Evolutionary conservation across 2,113 vertebrate genomes (phyloP), one percentile per base, ranked within the genome.

Genomic region (Gasterosteus aculeatus): DNA sequence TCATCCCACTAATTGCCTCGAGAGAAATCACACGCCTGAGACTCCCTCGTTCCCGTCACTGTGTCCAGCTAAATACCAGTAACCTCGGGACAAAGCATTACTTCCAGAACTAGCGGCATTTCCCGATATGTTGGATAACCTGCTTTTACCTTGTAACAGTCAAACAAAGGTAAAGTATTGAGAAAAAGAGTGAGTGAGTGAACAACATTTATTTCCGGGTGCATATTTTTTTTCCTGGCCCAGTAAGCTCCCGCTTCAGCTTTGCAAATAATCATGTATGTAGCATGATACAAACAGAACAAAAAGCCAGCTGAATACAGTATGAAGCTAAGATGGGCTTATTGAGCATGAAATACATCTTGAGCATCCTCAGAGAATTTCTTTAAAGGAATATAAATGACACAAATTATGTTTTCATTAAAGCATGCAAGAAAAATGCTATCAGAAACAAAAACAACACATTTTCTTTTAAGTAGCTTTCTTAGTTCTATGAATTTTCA

Each of bases 1-100:
- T 81, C 31, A 35, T 72, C 38, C 1, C 81, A 82, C 59, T 71
- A 65, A 83, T 64, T 54, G 68, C 60, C 3, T 3, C 33, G 16
- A 70, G 63, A 78, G 69, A 65, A 22, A 49, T 57, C 46, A 29
- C 76, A 67, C 46, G 53, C 15, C 44, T 2, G 59, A 65, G 49
- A 58, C 49, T 80, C 49, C 38, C 59, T 73, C 7, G 26, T 63
- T 70, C 70, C 71, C 56, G 22, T 29, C 68, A 74, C 31, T 75
- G 82, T 75, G 81, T 56, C 26, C 53, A 31, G 53, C 22, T 56
- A 29, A 56, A 56, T 56, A 56, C 53, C 53, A 29, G 12, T 56
- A 29, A 26, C 53, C 53, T 3, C n/a, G 51, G n/a, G 7, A 29
- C 26, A 6, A 1, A 29, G 53, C 12, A 10, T 56, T 56, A 15